These are phyloP conservation scores for Austrofundulus limnaeus DNA, from an alignment of 2,113 vertebrate species.

Conservation along the genomic window DNA sequence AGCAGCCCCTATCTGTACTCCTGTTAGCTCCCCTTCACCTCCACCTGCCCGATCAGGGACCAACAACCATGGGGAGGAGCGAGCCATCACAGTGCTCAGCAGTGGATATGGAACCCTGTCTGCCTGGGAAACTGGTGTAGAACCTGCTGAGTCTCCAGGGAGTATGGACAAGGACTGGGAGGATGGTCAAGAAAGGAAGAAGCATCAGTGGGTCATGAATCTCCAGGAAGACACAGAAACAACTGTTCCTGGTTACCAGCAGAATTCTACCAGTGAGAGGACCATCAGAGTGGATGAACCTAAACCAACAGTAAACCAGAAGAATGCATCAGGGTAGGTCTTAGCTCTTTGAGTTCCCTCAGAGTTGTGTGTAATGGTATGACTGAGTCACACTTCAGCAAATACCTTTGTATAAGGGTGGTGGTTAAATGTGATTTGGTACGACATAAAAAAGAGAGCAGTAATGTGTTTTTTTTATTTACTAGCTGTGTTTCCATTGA, in stretches of 20 bases:
- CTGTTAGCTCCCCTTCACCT: conserved; percentile 64
- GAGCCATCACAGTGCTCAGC: conserved; percentile 75
- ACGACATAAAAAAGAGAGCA: no score
- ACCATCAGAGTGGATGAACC: conserved; percentile 4
- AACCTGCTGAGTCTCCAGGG: conserved; percentile 20
- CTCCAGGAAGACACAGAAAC: conserved; percentile 40
- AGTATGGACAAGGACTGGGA: conserved; percentile 23
- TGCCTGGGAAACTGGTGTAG: conserved; percentile 70
- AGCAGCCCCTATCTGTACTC: conserved; percentile 54
- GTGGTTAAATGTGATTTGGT: no score
- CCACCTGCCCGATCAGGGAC: conserved; percentile 58
- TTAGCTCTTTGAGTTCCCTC: background rate
- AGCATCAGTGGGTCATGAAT: conserved; percentile 32
- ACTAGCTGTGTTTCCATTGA: no score
- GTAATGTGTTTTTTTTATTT: no score
- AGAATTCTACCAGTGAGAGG: conserved; percentile 27
- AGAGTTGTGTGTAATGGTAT: no score
- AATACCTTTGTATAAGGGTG: no score
- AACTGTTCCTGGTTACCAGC: conserved; percentile 11
- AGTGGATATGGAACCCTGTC: conserved; percentile 88
- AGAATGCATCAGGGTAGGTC: conserved; percentile 59
- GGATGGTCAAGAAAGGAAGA: conserved; percentile 11
- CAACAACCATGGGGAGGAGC: conserved; percentile 61
- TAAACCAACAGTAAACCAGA: conserved; percentile 40
- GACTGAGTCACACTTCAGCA: no score